Conservation (phyloP, 2,113 vertebrate species). For the Ammodytes marinus region DNA sequence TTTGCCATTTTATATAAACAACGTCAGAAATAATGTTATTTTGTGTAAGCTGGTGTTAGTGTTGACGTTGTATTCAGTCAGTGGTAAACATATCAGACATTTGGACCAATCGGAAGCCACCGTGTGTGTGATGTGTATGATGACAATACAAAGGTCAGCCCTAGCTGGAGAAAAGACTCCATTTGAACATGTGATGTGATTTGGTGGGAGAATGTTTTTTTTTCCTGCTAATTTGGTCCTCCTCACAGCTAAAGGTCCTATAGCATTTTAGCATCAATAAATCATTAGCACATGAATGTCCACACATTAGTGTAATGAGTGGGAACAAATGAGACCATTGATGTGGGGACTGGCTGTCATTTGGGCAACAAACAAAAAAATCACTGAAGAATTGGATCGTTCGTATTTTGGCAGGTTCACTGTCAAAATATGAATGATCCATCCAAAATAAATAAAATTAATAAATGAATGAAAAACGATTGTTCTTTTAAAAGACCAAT, state of each 20-base stretch:
- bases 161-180: neutral
- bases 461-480: too few relatives aligned
- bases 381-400: too few relatives aligned
- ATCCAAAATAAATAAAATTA: too few relatives aligned
- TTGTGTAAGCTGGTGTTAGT: neutral
- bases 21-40: neutral
- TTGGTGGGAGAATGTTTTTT: constrained; percentile 9
- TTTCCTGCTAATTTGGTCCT: constrained; percentile 26
- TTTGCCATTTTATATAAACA: neutral
- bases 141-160: constrained; percentile 18
- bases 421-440: too few relatives aligned
- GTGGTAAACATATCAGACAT: neutral
- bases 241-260: constrained; percentile 29
- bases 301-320: constrained; percentile 56
- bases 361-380: too few relatives aligned
- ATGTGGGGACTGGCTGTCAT: neutral
- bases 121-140: neutral
- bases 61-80: neutral
- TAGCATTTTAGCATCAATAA: constrained; percentile 53
- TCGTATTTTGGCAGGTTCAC: too few relatives aligned
- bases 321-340: constrained; percentile 53
- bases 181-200: constrained; percentile 34
- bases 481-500: neutral
- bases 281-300: constrained; percentile 54
- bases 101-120: neutral